phyloP scores from a whole-genome alignment of 2,797 vertebrate species.

The Acanthopagrus latus region DNA sequence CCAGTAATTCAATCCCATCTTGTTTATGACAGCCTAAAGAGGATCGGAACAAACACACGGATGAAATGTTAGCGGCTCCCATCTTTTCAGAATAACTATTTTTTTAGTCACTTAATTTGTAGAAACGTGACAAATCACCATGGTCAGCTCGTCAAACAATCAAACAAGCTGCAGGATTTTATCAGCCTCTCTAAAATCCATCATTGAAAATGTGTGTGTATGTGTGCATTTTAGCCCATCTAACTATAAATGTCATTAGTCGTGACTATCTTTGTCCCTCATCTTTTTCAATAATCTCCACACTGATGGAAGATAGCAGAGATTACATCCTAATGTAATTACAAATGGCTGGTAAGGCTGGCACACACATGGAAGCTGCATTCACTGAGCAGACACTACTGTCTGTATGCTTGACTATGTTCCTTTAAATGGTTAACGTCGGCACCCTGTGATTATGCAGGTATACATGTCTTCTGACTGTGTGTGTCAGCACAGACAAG shows the following conservation, averaged over 20 bases:
- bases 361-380: slow-evolving; percentile 9
- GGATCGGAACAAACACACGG: slow-evolving; percentile 19
- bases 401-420: slow-evolving; percentile 5
- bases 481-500: slow-evolving; percentile 31
- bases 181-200: slow-evolving; percentile 13
- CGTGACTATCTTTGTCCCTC: slow-evolving; percentile 54
- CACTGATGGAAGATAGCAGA: slow-evolving; percentile 69
- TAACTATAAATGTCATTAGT: slow-evolving; percentile 64
- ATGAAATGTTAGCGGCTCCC: background rate
- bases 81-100: background rate
- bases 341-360: slow-evolving; percentile 49
- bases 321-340: slow-evolving; percentile 71
- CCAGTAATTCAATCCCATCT: slow-evolving; percentile 39
- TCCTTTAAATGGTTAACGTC: slow-evolving; percentile 35
- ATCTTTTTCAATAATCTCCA: slow-evolving; percentile 67
- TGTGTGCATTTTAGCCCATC: slow-evolving; percentile 28
- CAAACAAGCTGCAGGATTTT: background rate
- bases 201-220: background rate
- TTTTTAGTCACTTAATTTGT: background rate
- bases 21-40: slow-evolving; percentile 24
- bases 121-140: slow-evolving; percentile 4
- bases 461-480: slow-evolving; percentile 34
- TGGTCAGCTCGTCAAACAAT: slow-evolving; percentile 17
- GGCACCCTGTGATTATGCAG: slow-evolving; percentile 42
- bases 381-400: background rate